Percentiles rank a stretch among this genome's conserved stretches.
Evolutionary conservation across 1,140 invertebrate genomes (phyloP).

Genomic region (Brachionus rotundiformis): DNA sequence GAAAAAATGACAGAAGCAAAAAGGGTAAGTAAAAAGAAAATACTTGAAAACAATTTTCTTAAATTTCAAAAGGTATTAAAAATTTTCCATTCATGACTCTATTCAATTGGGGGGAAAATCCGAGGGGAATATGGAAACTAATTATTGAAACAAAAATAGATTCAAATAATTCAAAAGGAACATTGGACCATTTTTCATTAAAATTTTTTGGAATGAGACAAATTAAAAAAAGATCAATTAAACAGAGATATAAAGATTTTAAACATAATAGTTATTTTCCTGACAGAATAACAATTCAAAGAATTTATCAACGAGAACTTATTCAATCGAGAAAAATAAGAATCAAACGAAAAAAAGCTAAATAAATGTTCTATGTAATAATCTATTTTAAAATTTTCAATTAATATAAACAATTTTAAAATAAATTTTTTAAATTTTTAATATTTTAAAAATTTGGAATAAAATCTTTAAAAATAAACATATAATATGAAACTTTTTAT

Average conservation of each 20-base stretch:
- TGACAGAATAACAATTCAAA: neutral
- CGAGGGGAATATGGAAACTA: slow-evolving; percentile 75
- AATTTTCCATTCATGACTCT: slow-evolving; percentile 87
- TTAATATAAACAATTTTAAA: too few species aligned
- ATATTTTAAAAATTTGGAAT: too few species aligned
- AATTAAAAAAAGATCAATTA: neutral
- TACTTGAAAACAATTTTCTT: neutral
- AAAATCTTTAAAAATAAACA: too few species aligned
- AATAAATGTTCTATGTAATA: neutral
- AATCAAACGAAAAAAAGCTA: neutral
- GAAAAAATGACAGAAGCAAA: slow-evolving; percentile 73
- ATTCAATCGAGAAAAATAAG: neutral
- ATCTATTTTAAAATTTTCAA: too few species aligned
- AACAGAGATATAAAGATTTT: neutral
- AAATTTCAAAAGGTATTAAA: slow-evolving; percentile 53
- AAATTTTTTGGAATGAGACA: slow-evolving; percentile 2
- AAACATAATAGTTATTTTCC: neutral
- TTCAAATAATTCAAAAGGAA: neutral
- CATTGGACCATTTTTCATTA: slow-evolving; percentile 33
- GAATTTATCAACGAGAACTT: slow-evolving; percentile 46
- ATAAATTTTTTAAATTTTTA: too few species aligned
- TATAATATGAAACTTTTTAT: too few species aligned
- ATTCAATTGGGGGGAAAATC: slow-evolving; percentile 85
- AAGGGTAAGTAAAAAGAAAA: slow-evolving; percentile 64
- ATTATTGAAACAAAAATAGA: slow-evolving; percentile 1